Evolutionary conservation across 2,797 vertebrate species (phyloP), one percentile per base, ranked within the genome.

Genomic region (Smutsia temminckii): DNA sequence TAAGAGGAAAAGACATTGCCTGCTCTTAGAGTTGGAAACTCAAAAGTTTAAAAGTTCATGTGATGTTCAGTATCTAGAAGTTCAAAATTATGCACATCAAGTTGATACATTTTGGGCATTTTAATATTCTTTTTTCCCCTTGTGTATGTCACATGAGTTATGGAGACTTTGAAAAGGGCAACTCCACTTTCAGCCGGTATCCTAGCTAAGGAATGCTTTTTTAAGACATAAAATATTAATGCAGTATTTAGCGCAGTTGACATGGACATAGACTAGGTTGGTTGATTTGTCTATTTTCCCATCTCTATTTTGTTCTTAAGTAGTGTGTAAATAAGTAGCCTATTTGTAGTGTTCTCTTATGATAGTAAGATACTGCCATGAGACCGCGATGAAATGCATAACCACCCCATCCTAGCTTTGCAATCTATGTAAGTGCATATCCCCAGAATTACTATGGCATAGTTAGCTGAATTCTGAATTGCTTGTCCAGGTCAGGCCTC

Each of bases 11-110:
- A 57, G 16, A 53, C 32, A 66, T 68, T 81, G 34, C 71, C 46
- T 46, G 51, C 79, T 72, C 29, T 90, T 85, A 69, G 21, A 78
- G 14, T 42, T 85, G 77, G 25, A 95, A 94, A 86, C 75, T 86
- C 89, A 71, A 80, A 46, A 80, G 29, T 81, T 89, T 83, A 93
- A 89, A 46, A 46, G 42, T 46, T 46, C 42, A 64, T 23, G 2
- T 40, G 8, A 18, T 85, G 16, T 61, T 86, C 55, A 96, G 46
- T 63, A 94, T 72, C 46, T 85, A 55, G 6, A 90, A 68, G 12
- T 94, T 96, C n/a, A 94, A 92, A 95, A 68, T 78, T 27, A 78
- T 84, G 69, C 64, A 92, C 37, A 94, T 94, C 64, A 78, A n/a
- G 18, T 81, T 71, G 63, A 18, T 68, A 79, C 17, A 34, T 85